phyloP scores from a whole-genome alignment of 2,113 vertebrate genomes.

The Hypomesus transpacificus region DNA sequence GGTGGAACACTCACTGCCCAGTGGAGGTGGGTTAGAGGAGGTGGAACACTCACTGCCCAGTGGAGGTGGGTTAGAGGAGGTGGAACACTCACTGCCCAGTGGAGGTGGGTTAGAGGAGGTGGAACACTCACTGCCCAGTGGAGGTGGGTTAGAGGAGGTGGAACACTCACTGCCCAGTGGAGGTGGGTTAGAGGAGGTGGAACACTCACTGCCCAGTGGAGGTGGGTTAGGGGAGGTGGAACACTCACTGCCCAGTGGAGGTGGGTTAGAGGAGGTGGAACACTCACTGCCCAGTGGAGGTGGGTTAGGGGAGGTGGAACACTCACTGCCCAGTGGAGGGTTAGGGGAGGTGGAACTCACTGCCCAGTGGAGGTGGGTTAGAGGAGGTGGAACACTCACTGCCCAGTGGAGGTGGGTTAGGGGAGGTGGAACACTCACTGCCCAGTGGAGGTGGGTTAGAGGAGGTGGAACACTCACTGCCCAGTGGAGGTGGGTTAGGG shows the following conservation, averaged over 20 bases:
- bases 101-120: neutral
- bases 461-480: constrained; percentile 86
- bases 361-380: constrained; percentile 61
- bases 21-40: neutral
- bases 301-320: constrained; percentile 36
- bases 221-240: neutral
- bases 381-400: constrained; percentile 81
- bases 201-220: constrained; percentile 84
- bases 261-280: constrained; percentile 35
- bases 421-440: constrained; percentile 83
- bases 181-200: neutral
- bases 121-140: constrained; percentile 84
- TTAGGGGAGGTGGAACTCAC: constrained; percentile 72
- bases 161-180: constrained; percentile 84
- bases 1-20: constrained; percentile 86
- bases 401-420: constrained; percentile 50
- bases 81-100: constrained; percentile 84
- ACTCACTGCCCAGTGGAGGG: constrained; percentile 80
- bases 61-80: neutral
- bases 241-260: constrained; percentile 84
- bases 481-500: neutral
- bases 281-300: constrained; percentile 81
- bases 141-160: neutral
- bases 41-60: constrained; percentile 85
- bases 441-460: constrained; percentile 30